These are phyloP conservation scores for Muscicapa comitata DNA, from an alignment of 2,797 vertebrate species.

Conservation along the genomic window DNA sequence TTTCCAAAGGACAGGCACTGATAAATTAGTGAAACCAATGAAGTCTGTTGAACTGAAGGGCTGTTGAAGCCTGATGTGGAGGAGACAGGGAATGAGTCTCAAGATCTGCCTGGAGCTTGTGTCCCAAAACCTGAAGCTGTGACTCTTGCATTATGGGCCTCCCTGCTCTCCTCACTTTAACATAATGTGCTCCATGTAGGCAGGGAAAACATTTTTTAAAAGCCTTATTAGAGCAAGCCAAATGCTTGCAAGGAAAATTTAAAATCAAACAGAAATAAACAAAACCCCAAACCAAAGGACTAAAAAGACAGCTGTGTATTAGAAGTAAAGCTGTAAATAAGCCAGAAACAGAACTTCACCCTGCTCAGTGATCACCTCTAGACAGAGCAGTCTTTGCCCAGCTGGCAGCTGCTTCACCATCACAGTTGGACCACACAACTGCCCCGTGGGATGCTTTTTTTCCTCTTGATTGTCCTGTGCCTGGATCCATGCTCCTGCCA, in stretches of 20 bases:
- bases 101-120: background rate
- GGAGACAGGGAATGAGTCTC: background rate
- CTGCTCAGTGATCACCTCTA: background rate
- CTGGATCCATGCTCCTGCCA: background rate
- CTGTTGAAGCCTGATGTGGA: background rate
- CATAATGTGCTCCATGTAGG: background rate
- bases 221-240: background rate
- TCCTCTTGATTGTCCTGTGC: background rate
- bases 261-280: background rate
- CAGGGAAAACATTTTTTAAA: background rate
- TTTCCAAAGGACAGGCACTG: background rate
- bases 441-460: background rate
- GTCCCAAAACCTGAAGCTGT: background rate
- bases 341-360: background rate
- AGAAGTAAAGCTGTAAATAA: background rate
- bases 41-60: background rate
- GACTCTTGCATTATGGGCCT: background rate
- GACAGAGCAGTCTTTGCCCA: background rate
- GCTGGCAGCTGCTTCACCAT: background rate
- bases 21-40: background rate
- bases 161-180: background rate
- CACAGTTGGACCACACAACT: fast-evolving
- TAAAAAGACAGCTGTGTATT: background rate
- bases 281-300: background rate
- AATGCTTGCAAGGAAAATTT: background rate